These are phyloP conservation scores for Dendrolimus kikuchii DNA, from an alignment of 1,140 invertebrate genomes.

Conservation along the genomic window DNA sequence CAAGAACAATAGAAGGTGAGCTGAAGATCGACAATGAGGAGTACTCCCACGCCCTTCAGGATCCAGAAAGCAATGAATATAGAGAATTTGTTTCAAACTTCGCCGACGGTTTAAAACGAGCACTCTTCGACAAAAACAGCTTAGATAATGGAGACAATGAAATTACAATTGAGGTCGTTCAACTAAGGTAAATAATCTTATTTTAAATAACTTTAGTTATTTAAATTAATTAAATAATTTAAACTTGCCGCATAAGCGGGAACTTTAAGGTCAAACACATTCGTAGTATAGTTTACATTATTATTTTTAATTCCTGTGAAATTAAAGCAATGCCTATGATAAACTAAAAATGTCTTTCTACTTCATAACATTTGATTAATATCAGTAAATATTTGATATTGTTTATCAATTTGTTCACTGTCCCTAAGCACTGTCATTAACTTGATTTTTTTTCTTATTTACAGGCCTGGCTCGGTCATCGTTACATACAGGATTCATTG, in stretches of 20 bases:
- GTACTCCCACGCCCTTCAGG: slow-evolving; percentile 73
- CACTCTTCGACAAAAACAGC: slow-evolving; percentile 67
- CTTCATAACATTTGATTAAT: neutral
- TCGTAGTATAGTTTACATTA: too few species aligned
- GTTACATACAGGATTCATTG: slow-evolving; percentile 77
- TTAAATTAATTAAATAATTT: too few species aligned
- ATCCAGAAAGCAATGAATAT: slow-evolving; percentile 76
- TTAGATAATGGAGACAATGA: slow-evolving; percentile 70
- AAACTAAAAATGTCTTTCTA: too few species aligned
- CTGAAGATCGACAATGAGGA: slow-evolving; percentile 78
- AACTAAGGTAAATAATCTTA: slow-evolving; percentile 66
- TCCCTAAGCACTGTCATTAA: slow-evolving; percentile 4
- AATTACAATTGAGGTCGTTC: slow-evolving; percentile 76
- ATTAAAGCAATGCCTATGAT: too few species aligned
- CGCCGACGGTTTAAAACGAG: slow-evolving; percentile 71
- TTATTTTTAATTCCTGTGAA: too few species aligned
- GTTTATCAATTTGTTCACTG: neutral
- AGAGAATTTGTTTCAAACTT: slow-evolving; percentile 69
- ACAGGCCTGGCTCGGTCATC: slow-evolving; percentile 76
- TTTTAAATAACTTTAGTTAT: neutral
- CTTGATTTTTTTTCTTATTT: slow-evolving; percentile 28
- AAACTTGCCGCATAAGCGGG: too few species aligned
- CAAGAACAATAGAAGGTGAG: slow-evolving; percentile 78
- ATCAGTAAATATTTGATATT: neutral
- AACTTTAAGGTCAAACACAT: too few species aligned